phyloP scores from a whole-genome alignment of 2,797 vertebrate species.

The Lithobates sylvaticus region DNA sequence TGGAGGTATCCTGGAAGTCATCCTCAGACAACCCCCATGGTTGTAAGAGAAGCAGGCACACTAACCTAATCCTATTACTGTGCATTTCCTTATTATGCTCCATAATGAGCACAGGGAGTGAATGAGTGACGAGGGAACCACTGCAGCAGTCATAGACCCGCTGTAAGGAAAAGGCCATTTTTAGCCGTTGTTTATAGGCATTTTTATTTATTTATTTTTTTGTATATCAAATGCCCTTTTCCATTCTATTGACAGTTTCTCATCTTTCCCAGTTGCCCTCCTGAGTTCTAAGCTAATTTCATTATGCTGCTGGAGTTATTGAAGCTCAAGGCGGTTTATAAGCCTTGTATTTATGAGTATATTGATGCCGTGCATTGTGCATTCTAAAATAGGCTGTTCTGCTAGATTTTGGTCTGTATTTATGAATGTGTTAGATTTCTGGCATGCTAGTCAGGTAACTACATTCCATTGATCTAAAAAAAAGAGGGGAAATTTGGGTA shows the following conservation, averaged over 20 bases:
- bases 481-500: no score
- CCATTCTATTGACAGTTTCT: slow-evolving; percentile 15
- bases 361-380: slow-evolving; percentile 48
- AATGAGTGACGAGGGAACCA: neutral
- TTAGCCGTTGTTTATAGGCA: slow-evolving; percentile 1
- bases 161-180: neutral
- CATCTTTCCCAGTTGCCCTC: slow-evolving; percentile 1
- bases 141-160: neutral
- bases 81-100: slow-evolving; percentile 30
- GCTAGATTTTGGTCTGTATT: no score
- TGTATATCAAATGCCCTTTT: neutral
- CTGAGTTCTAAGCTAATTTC: slow-evolving; percentile 22
- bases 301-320: slow-evolving; percentile 27
- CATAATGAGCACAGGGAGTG: slow-evolving; percentile 2
- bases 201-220: neutral
- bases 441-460: no score
- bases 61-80: slow-evolving; percentile 32
- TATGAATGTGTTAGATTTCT: no score
- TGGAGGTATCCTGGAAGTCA: neutral
- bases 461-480: no score
- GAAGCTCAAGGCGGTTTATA: slow-evolving; percentile 13
- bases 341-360: slow-evolving; percentile 25
- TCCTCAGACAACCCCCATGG: slow-evolving; percentile 33
- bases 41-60: slow-evolving; percentile 20
- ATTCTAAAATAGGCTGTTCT: no score